Base-by-base conservation (phyloP, 1,140 invertebrate genomes). In the Archivesica marissinica region DNA sequence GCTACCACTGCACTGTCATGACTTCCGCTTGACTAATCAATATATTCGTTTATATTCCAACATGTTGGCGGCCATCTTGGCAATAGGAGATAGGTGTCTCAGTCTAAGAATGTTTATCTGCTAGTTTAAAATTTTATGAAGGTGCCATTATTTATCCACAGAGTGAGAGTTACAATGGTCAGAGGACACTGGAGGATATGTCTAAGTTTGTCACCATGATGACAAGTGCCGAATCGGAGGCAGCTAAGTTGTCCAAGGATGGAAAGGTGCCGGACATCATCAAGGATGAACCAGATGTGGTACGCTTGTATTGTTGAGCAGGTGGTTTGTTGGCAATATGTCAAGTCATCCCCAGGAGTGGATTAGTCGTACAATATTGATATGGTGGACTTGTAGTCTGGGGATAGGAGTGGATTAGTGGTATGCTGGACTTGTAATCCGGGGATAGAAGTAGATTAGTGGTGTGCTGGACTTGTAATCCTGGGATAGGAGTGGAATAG, bases 161-260 rank as follows among this genome's bases (percentile, higher is more conserved):
- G 79, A 81, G 41, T 72, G 79, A 70, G 30, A 66, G 72, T 41
- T 81, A 81, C 47, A 44, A 35, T n/a, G 61, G 50, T 30, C 54
- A 44, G 17, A 50, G 79, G 39, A 25, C 61, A 61, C 17, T 81
- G n/a, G 64, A 35, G 0, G 66, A 54, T 2, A 50, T 81, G 17
- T 17, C 39, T n/a, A 35, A 39, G 30, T 81, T 81, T 41, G 64
- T 72, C 0, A 47, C 13, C 0, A 35, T 25, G 17, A 35, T 72
- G 28, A 81, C 2, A 0, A 56, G 47, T 72, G 66, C 23, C 20
- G 66, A 81, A 20, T 15, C n/a, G 6, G 47, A 81, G n/a, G 28
- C 33, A 17, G 47, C 39, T 20, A 81, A 81, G 30, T n/a, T 23
- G 23, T 81, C 79, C 1, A 38, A 52, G 23, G 79, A 81, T 41